Base-by-base conservation (phyloP, 1,140 invertebrate genomes). In the Mya arenaria region DNA sequence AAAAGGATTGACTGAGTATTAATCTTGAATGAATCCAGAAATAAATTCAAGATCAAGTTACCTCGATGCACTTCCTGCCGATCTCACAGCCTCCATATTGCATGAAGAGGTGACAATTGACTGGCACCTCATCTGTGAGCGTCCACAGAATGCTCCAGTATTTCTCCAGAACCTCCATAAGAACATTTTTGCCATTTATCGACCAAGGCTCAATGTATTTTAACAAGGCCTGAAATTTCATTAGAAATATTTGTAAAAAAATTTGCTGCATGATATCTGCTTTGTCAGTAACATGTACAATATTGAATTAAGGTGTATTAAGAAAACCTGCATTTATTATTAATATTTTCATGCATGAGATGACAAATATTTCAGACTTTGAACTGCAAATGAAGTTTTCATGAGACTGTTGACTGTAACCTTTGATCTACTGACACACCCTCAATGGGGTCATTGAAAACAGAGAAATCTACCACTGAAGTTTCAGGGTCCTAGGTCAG, bases 141-240 rank as follows among this genome's bases (percentile, higher is more conserved):
- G 73, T 65, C 73, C 73, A 75, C 1, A 75, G 37, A 44, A 75
- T 75, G 62, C 73, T 75, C 73, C 73, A 75, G 1, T 62, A 41
- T 48, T 75, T 75, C 28, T 75, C 36, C 28, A 75, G 6, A 19
- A 75, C 15, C 2, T 75, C 58, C 36, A n/a, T n/a, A n/a, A n/a
- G n/a, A n/a, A n/a, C n/a, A n/a, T n/a, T 55, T 36, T 37, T 56
- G 44, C 19, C n/a, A 56, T 6, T 28, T 8, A 4, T 19, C n/a
- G 28, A 19, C 19, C 28, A 4, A 5, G 6, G 4, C 6, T 6
- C n/a, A 56, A 56, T 56, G 28, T 56, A 19, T 56, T 6, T 6
- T 56, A 56, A 6, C 19, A 56, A n/a, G 5, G n/a, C 28, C 55
- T 56, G 19, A 19, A 56, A 56, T n/a, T n/a, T n/a, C n/a, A n/a